Conservation (phyloP, 2,113 vertebrate genomes). For the Tetrao urogallus region DNA sequence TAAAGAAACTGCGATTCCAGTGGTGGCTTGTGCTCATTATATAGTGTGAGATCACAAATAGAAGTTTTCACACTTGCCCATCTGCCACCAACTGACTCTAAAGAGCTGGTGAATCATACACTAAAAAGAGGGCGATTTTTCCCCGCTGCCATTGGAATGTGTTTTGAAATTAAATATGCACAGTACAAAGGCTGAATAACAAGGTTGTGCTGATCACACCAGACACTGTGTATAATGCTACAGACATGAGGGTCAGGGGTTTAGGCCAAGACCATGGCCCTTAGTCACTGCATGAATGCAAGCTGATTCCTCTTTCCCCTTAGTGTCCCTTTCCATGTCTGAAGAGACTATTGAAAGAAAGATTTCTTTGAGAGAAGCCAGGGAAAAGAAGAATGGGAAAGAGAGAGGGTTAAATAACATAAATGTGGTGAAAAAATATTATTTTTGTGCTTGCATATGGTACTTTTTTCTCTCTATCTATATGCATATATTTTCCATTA, state of each 20-base stretch:
- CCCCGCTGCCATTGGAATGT: slow-evolving; percentile 70
- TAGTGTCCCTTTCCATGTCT: slow-evolving; percentile 63
- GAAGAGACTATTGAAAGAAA: slow-evolving; percentile 71
- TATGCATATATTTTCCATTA: slow-evolving; percentile 70
- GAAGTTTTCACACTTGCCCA: slow-evolving; percentile 81
- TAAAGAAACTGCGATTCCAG: slow-evolving; percentile 67
- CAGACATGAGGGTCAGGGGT: slow-evolving; percentile 68
- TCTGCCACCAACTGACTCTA: slow-evolving; percentile 79
- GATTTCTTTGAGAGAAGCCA: slow-evolving; percentile 54
- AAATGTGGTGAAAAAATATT: slow-evolving; percentile 70
- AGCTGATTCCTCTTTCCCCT: slow-evolving; percentile 68
- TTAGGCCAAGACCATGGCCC: slow-evolving; percentile 61
- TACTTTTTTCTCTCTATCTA: slow-evolving; percentile 46
- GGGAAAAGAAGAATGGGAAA: neutral
- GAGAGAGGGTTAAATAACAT: slow-evolving; percentile 52
- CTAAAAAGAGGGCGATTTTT: slow-evolving; percentile 73
- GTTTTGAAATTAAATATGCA: slow-evolving; percentile 75
- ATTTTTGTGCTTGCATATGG: slow-evolving; percentile 69
- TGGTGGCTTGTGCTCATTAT: slow-evolving; percentile 76
- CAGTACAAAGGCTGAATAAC: slow-evolving; percentile 71
- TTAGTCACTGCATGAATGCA: slow-evolving; percentile 67
- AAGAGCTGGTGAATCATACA: slow-evolving; percentile 76
- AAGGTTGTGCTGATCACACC: slow-evolving; percentile 65
- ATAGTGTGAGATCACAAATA: slow-evolving; percentile 81
- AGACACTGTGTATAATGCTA: slow-evolving; percentile 73